phyloP scores from a whole-genome alignment of 1,140 invertebrate species.

The Papilio polytes region DNA sequence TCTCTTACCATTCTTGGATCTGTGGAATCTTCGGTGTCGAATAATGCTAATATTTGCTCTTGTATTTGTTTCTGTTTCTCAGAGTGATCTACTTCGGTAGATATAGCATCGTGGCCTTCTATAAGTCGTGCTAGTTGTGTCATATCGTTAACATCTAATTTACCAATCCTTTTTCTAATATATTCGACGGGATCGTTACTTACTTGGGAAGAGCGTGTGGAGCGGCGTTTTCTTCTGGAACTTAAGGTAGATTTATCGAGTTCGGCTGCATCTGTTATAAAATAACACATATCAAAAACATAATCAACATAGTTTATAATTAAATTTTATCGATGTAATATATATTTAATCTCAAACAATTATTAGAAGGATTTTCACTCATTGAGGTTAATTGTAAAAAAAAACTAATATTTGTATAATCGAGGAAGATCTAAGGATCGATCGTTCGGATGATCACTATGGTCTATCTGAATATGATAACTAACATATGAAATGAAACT shows the following conservation, averaged over 20 bases:
- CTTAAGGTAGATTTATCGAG: conserved; percentile 71
- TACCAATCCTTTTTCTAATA: conserved; percentile 71
- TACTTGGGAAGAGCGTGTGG: conserved; percentile 69
- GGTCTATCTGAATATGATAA: neutral
- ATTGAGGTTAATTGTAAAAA: neutral
- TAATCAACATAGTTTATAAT: no score
- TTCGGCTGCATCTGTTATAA: conserved; percentile 61
- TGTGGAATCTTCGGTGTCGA: conserved; percentile 70
- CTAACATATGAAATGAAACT: neutral
- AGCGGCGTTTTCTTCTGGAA: conserved; percentile 68
- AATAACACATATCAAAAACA: neutral
- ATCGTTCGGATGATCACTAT: neutral
- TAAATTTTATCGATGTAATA: neutral
- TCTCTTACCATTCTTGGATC: conserved; percentile 63
- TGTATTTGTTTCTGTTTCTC: conserved; percentile 69
- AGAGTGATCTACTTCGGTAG: conserved; percentile 47
- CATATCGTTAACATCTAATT: conserved; percentile 72
- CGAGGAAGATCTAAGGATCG: conserved; percentile 22
- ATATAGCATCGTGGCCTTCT: conserved; percentile 63
- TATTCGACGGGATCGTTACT: conserved; percentile 75
- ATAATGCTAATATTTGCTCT: conserved; percentile 68
- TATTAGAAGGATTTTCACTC: neutral
- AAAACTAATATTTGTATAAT: conserved; percentile 19
- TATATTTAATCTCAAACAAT: neutral
- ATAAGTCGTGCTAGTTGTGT: conserved; percentile 70